These are phyloP conservation scores for Lanius ludovicianus DNA, from an alignment of 2,113 vertebrate species.

Conservation along the genomic window DNA sequence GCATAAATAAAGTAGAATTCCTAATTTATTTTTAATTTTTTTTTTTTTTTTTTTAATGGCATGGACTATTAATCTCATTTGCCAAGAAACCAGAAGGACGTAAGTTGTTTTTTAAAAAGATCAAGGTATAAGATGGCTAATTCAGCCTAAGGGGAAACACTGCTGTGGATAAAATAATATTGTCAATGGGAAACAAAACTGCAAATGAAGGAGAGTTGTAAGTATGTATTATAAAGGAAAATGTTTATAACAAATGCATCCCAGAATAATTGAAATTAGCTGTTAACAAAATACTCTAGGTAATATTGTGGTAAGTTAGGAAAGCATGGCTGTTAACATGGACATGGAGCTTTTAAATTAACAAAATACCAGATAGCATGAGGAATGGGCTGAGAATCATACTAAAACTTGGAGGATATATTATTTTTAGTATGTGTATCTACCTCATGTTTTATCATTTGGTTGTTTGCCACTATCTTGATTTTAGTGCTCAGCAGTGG, in stretches of 20 bases:
- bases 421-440: background rate
- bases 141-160: background rate
- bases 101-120: background rate
- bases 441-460: rapidly evolving
- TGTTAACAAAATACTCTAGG: background rate
- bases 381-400: background rate
- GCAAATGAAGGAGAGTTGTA: background rate
- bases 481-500: background rate
- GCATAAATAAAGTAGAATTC: background rate
- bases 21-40: background rate
- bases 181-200: background rate
- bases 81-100: background rate
- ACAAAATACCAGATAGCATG: background rate
- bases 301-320: background rate
- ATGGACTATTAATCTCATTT: background rate
- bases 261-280: background rate
- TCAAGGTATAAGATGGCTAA: background rate
- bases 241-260: background rate
- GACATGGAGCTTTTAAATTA: background rate
- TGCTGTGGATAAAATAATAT: background rate
- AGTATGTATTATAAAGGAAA: background rate
- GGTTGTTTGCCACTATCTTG: background rate
- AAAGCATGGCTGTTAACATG: background rate
- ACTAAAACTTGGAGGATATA: background rate
- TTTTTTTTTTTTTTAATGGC: too few relatives aligned